Evolutionary conservation across 2,797 vertebrate species (phyloP).

Genomic region (Adelosebastes latens): DNA sequence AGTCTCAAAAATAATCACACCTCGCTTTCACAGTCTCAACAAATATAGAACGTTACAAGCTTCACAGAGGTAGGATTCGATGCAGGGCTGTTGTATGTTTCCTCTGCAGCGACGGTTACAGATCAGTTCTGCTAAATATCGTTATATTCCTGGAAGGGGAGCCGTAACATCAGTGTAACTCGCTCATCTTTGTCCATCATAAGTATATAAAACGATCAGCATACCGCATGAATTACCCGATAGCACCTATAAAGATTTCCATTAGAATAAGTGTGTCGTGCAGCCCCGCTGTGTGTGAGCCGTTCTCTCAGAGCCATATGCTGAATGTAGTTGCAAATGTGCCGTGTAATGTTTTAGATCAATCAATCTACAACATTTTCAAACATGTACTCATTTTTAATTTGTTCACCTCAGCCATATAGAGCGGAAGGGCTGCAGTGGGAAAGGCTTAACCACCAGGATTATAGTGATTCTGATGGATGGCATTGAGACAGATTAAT

Average conservation of each 20-base stretch:
- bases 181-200: constrained; percentile 13
- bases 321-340: constrained; percentile 20
- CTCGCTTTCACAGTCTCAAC: neutral
- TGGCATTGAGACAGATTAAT: constrained; percentile 77
- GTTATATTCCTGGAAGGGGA: neutral
- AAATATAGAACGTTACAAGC: constrained; percentile 5
- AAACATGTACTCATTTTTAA: constrained; percentile 45
- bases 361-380: constrained; percentile 41
- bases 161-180: neutral
- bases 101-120: neutral
- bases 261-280: constrained; percentile 5
- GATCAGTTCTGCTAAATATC: neutral
- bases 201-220: constrained; percentile 21
- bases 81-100: neutral
- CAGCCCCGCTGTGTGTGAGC: neutral
- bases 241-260: constrained; percentile 24
- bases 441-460: constrained; percentile 48
- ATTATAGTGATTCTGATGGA: constrained; percentile 75
- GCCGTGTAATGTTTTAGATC: constrained; percentile 37
- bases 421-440: constrained; percentile 40
- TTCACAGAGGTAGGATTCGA: neutral
- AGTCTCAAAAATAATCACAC: neutral
- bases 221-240: neutral
- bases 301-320: neutral
- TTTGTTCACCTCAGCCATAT: constrained; percentile 35